phyloP scores from a whole-genome alignment of 2,113 vertebrate genomes.

The Apteryx mantelli region DNA sequence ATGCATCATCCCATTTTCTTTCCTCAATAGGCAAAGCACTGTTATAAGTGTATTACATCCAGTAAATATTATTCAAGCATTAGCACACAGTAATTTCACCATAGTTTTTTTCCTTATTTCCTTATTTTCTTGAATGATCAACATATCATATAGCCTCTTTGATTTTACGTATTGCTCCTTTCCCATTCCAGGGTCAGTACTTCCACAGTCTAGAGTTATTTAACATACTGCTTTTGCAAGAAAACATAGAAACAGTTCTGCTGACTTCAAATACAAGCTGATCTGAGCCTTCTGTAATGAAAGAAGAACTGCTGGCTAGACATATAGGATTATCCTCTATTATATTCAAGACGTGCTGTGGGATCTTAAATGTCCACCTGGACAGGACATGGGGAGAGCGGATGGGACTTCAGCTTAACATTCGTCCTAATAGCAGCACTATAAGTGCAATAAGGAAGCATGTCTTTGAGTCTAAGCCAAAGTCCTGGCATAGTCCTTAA shows the following conservation, averaged over 20 bases:
- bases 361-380: not conserved
- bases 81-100: not conserved
- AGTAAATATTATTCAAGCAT: not conserved
- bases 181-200: not conserved
- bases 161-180: not conserved
- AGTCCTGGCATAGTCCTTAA: not conserved
- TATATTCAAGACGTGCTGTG: not conserved
- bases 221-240: not conserved
- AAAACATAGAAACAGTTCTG: not conserved
- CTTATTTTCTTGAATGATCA: not conserved
- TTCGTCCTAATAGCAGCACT: not conserved
- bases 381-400: not conserved
- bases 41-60: not conserved
- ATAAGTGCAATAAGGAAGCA: not conserved
- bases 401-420: not conserved
- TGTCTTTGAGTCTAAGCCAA: not conserved
- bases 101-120: not conserved
- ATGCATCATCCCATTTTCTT: not conserved
- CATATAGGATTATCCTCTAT: not conserved
- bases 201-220: not conserved
- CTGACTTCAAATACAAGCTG: not conserved
- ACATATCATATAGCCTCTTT: not conserved
- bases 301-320: not conserved
- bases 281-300: not conserved
- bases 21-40: not conserved